Evolutionary conservation across 2,113 vertebrate genomes (phyloP), one percentile per base, ranked within the genome.

Genomic region (Stegastes partitus): DNA sequence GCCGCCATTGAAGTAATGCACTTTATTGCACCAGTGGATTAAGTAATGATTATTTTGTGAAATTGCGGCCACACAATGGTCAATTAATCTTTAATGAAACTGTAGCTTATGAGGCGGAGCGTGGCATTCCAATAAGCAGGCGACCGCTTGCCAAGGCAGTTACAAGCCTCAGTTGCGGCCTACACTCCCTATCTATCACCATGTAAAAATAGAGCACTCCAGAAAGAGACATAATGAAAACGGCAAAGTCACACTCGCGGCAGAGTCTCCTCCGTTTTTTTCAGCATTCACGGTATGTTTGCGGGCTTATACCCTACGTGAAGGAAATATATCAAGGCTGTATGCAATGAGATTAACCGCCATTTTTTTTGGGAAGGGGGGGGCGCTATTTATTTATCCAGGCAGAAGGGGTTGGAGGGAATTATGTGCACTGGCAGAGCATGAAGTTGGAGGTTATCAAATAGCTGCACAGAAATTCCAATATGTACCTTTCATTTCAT

Each of bases 1-100:
- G 84, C 79, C 67, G 69, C 90, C 74, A 85, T 91, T 88, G 82
- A 90, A 87, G 90, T 88, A 89, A 89, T 87, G 81, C 89, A 88
- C 83, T 94, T 93, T 91, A 91, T 90, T 91, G 92, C 91, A 87
- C 85, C 91, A 81, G 68, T 88, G 89, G 90, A 89, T 93, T 94
- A 93, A 93, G 90, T 91, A 91, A 94, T 93, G 91, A 92, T 95
- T 94, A 94, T 94, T 94, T 94, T 91, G 92, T 88, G 89, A 94
- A 94, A 94, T 94, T 93, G 90, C 76, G 44, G 90, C 83, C 89
- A 90, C 86, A 92, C 89, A 88, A 93, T 92, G 93, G 93, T 94
- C 90, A 94, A 93, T 95, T 94, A 94, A 94, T 94, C 91, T 93
- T 90, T 92, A 92, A 93, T 92, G 92, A 94, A 94, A 94, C 68